Evolutionary conservation across 92 coral and sea anemone genomes (phyloP), one percentile per base, ranked within the genome.

Genomic region (Siderastrea radians): DNA sequence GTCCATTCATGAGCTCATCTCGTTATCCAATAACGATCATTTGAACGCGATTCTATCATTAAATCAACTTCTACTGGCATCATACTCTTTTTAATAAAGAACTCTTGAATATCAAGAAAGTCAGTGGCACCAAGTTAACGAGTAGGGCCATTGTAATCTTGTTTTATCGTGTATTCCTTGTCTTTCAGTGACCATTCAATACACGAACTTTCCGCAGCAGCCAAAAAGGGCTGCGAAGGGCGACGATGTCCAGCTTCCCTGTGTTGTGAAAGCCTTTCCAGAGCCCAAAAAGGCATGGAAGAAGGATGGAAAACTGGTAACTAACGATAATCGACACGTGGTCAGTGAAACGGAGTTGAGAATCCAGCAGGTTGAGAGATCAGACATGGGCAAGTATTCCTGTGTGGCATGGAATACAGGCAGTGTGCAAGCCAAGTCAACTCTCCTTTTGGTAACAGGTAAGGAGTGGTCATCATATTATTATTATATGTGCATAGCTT

Each of bases 361-460:
- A 11, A 69, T 92, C 12, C 46, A 47, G 19, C 15, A 68, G 11
- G 82, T 89, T 61, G 51, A 43, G 3, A 48, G 74, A 66, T 55
- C 81, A n/a, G 98, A 95, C 68, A 74, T 92, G 55, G 98, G 96
- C 12, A 52, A 48, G 13, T 95, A 93, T 78, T 76, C 81, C 17
- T 95, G 98, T 70, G 77, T 95, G 57, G 98, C 98, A 2, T 79
- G 89, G 66, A 95, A 92, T 19, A 84, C 43, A 50, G 73, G 74
- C 43, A 63, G 63, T 13, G 88, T 59, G 0, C 72, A 74, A 52
- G 80, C 82, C 57, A 50, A 11, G 72, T 19, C n/a, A 0, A n/a
- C 57, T 14, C 64, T 74, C 43, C 11, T 84, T 74, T 13, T 84
- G 14, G 52, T 82, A 68, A 57, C 57, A 46, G 86, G 86, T 82